Evolutionary conservation across 2,797 vertebrate genomes (phyloP).

Genomic region (Lutjanus argentimaculatus): DNA sequence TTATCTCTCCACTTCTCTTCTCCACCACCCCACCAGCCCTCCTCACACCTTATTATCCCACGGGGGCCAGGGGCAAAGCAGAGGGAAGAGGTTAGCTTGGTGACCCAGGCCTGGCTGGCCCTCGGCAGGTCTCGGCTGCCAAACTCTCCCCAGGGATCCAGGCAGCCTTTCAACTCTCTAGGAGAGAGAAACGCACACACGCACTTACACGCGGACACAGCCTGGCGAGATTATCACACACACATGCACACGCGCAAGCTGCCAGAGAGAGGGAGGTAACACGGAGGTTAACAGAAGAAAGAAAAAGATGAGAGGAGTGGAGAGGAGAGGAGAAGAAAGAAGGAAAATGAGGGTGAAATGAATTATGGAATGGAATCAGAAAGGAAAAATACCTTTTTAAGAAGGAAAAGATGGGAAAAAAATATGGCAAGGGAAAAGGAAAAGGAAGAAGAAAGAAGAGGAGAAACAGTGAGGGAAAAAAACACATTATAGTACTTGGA

Average conservation of each 20-base stretch:
- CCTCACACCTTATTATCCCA: conserved; percentile 37
- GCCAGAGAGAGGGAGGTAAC: conserved; percentile 40
- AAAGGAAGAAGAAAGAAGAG: not conserved
- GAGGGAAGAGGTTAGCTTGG: conserved; percentile 26
- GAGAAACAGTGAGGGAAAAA: not conserved
- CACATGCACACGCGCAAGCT: conserved; percentile 18
- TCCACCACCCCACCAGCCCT: not conserved
- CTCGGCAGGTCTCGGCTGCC: conserved; percentile 35
- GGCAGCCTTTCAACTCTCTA: conserved; percentile 44
- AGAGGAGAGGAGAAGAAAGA: not conserved
- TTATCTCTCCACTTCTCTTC: not conserved
- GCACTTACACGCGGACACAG: conserved; percentile 9
- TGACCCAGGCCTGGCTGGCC: conserved; percentile 45
- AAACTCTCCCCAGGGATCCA: conserved; percentile 44
- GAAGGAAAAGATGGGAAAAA: not conserved
- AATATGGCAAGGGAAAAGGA: not conserved
- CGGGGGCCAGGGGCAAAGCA: conserved; percentile 10
- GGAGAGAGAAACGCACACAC: conserved; percentile 1
- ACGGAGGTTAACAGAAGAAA: conserved; percentile 37
- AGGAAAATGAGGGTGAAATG: not conserved
- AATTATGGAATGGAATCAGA: not conserved
- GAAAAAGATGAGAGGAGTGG: not conserved
- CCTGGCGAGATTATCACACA: conserved; percentile 26
- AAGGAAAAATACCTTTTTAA: not conserved
- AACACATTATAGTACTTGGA: too few relatives aligned